Base-by-base conservation (phyloP, 2,888 invertebrate genomes). In the Laspeyria flexula region DNA sequence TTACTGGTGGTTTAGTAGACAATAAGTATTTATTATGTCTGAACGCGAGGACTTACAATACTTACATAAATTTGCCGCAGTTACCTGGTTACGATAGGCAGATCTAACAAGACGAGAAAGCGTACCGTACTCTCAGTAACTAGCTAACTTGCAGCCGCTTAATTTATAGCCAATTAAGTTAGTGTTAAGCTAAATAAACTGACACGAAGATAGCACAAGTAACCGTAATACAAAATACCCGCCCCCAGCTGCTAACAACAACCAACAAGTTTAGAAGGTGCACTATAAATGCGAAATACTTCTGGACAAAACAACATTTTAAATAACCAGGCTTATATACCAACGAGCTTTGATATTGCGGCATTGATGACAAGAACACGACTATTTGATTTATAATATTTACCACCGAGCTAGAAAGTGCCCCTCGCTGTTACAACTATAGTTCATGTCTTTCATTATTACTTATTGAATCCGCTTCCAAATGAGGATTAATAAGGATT, bases 141-240 rank as follows among this genome's bases (percentile, higher is more conserved):
- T 78, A 80, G 85, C 81, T 79, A 83, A 85, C 83, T 84, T 82
- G 77, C 83, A 77, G 77, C 74, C 54, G 72, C 75, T 83, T 87
- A 88, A 91, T 90, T 90, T 90, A 91, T 86, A 80, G 89, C 86
- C 90, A 91, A 91, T 91, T 90, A 90, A 84, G 85, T 84, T 84
- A 77, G 86, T 89, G 88, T 85, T 87, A 86, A 86, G 84, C 86
- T 83, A 82, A 88, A 88, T 87, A 88, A 87, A 87, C 85, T 83
- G 83, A 86, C 85, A 81, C 70, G 82, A 80, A 85, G 86, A 86
- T 86, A 86, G 81, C 76, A 79, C 79, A 75, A 81, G 85, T 79
- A 83, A 83, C 83, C 73, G 83, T 85, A 82, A 77, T 79, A 79
- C 78, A 74, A 80, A 76, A 77, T 78, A 78, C 71, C 73, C 69